Conservation (phyloP, 2,113 vertebrate genomes). For the Corydoras sp. region DNA sequence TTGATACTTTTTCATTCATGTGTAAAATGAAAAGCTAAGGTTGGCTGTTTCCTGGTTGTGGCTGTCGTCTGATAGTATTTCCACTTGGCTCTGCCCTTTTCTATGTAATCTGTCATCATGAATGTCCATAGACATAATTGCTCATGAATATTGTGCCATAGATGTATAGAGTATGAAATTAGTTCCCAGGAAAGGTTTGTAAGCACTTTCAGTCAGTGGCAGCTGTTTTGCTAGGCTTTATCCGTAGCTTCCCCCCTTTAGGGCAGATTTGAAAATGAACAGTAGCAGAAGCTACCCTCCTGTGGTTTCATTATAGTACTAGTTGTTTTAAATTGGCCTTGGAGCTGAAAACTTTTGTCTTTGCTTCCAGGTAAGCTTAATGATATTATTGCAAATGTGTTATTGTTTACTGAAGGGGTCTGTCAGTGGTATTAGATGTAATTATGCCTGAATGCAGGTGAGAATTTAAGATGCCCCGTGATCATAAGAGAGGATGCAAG, state of each 20-base stretch:
- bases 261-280: constrained; percentile 43
- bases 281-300: constrained; percentile 25
- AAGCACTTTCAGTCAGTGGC: constrained; percentile 34
- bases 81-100: constrained; percentile 3
- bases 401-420: background rate
- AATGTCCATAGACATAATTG: background rate
- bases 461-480: no score
- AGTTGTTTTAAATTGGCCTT: constrained; percentile 27
- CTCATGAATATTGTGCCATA: constrained; percentile 5
- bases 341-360: constrained; percentile 38
- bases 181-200: constrained; percentile 32
- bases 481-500: no score
- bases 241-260: constrained; percentile 16
- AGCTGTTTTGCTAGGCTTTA: constrained; percentile 50
- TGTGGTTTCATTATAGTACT: constrained; percentile 38
- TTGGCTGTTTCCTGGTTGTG: constrained; percentile 8
- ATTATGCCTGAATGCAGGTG: no score
- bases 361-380: constrained; percentile 21
- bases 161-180: constrained; percentile 8
- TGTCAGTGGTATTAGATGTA: no score
- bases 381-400: background rate
- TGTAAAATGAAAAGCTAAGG: background rate
- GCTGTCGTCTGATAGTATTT: background rate
- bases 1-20: background rate
- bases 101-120: background rate